Evolutionary conservation across 2,888 invertebrate genomes (phyloP), one percentile per base, ranked within the genome.

Genomic region (Agonopterix subpropinquella): DNA sequence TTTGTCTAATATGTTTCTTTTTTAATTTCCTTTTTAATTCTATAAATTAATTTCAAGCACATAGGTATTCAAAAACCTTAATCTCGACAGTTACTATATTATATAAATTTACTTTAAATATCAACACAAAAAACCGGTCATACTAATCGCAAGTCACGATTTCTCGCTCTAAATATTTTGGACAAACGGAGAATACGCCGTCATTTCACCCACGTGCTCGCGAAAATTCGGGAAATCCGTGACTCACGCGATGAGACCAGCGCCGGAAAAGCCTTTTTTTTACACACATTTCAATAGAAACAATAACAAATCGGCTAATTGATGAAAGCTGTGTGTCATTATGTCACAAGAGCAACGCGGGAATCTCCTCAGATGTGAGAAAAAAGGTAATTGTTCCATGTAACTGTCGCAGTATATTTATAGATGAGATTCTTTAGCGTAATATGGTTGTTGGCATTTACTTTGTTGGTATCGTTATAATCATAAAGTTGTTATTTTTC

Each of bases 221-320:
- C 61, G 64, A 67, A 86, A 87, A 83, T 84, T 83, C 73, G 84
- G 86, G 66, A 88, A 88, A 80, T 74, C 79, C 80, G 60, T 87
- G 87, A 87, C 64, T 87, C 87, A 87, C 54, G 4, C 61, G 58
- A 58, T 70, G 68, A 75, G 64, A 71, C 75, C 64, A 71, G 54
- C 66, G 58, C 70, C 74, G 80, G 82, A 83, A 84, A 86, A 81
- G 78, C 77, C 81, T 73, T 67, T 64, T 59, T 73, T 63, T 67
- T 61, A 28, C 9, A 11, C 39, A 15, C 18, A 8, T 13, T 28
- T 28, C 18, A 11, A 47, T 11, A 35, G 49, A 48, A 50, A 48
- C 35, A 45, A 28, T 15, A 28, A 47, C 11, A 35, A 41, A 44
- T 13, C 42, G 42, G 13, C 47, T 45, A 52, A 47, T 44, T 48